Conservation (phyloP, 2,888 invertebrate genomes). For the Prenolepis imparis region DNA sequence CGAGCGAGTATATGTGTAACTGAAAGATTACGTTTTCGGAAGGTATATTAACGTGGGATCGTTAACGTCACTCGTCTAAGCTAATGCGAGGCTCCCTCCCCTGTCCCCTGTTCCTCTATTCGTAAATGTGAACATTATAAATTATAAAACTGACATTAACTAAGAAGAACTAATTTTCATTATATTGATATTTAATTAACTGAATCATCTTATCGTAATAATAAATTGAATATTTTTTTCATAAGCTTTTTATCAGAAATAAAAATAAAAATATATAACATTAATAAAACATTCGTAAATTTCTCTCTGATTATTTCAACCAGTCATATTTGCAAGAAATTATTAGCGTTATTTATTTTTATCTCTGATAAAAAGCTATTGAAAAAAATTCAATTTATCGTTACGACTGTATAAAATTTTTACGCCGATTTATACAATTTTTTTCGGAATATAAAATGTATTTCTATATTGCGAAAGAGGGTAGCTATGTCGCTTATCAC, state of each 20-base stretch:
- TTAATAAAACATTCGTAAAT: background rate
- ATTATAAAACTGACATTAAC: background rate
- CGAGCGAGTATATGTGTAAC: conserved; percentile 29
- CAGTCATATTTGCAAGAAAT: background rate
- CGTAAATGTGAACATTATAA: background rate
- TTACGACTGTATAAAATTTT: background rate
- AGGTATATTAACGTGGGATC: conserved; percentile 39
- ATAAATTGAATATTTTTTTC: background rate
- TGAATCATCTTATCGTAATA: background rate
- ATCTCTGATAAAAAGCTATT: background rate
- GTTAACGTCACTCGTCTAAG: conserved; percentile 26
- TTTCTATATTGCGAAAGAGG: background rate
- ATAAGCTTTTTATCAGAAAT: background rate
- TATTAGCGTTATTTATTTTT: background rate
- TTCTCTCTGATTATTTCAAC: background rate
- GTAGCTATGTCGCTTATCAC: background rate
- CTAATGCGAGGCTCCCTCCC: conserved; percentile 4
- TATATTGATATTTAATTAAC: conserved; percentile 17
- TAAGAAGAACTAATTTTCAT: background rate
- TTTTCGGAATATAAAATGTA: background rate
- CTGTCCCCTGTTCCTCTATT: conserved; percentile 1
- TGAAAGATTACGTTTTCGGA: conserved; percentile 46
- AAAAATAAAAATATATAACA: background rate
- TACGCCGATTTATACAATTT: background rate
- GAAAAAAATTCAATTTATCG: background rate